These are phyloP conservation scores for Isaurus tuberculatus DNA, from an alignment of 92 coral and sea anemone genomes.

Conservation along the genomic window DNA sequence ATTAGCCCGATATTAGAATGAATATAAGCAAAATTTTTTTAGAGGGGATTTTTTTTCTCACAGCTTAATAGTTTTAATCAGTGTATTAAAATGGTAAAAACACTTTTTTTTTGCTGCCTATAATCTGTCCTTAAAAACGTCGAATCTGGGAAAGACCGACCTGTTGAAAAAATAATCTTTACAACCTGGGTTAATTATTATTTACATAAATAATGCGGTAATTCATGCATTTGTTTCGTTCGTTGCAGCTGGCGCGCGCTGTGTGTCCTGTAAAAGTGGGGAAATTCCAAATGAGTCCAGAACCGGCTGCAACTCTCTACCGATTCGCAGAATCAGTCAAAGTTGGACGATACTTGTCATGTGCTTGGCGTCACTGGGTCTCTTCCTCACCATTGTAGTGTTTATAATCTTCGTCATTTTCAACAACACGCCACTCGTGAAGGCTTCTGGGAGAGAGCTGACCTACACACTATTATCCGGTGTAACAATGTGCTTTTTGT, in stretches of 20 bases:
- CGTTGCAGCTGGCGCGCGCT: slow-evolving; percentile 54
- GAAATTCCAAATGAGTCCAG: slow-evolving; percentile 68
- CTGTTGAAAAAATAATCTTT: too few species aligned
- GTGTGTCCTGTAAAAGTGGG: slow-evolving; percentile 66
- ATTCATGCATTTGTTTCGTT: background rate
- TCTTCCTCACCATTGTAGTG: slow-evolving; percentile 69
- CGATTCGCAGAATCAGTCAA: slow-evolving; percentile 73
- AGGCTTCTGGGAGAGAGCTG: slow-evolving; percentile 96
- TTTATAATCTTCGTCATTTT: slow-evolving; percentile 62
- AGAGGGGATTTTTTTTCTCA: too few species aligned
- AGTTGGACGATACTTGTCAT: slow-evolving; percentile 79
- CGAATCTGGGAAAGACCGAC: too few species aligned
- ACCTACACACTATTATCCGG: slow-evolving; percentile 82
- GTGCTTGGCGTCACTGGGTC: slow-evolving; percentile 79
- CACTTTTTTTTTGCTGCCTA: too few species aligned
- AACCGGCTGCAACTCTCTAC: slow-evolving; percentile 84
- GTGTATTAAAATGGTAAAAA: too few species aligned
- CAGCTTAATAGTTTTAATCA: too few species aligned
- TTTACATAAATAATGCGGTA: too few species aligned
- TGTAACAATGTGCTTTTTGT: slow-evolving; percentile 75
- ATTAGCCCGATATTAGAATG: too few species aligned
- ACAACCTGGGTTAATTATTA: too few species aligned
- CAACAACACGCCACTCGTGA: slow-evolving; percentile 87
- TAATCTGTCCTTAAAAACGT: too few species aligned
- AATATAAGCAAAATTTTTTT: too few species aligned